Conservation (phyloP, 2,888 invertebrate species). For the Dugesia japonica region DNA sequence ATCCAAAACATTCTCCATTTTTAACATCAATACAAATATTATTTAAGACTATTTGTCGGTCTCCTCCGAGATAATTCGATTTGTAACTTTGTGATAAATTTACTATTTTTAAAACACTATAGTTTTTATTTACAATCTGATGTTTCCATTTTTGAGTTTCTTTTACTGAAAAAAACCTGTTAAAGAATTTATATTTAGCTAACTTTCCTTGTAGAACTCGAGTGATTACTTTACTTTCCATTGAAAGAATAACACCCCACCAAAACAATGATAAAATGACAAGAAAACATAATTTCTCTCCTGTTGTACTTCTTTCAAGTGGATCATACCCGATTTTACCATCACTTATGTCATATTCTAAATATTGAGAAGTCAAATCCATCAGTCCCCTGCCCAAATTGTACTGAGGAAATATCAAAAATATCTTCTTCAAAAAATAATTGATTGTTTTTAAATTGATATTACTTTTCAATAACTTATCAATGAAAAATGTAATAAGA, state of each 20-base stretch:
- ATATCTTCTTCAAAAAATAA: constrained; percentile 58
- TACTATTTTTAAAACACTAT: too few relatives aligned
- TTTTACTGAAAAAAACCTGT: too few relatives aligned
- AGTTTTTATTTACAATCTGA: too few relatives aligned
- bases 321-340: constrained; percentile 38
- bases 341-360: background rate
- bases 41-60: constrained; percentile 39
- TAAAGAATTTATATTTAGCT: too few relatives aligned
- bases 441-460: constrained; percentile 52
- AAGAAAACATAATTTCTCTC: constrained; percentile 58
- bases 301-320: constrained; percentile 55
- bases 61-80: too few relatives aligned
- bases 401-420: constrained; percentile 69
- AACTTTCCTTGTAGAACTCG: too few relatives aligned
- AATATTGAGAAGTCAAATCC: constrained; percentile 51
- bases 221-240: constrained; percentile 45
- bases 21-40: constrained; percentile 42
- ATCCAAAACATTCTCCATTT: constrained; percentile 60
- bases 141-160: too few relatives aligned
- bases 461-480: constrained; percentile 52
- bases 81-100: too few relatives aligned
- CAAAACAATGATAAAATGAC: constrained; percentile 55
- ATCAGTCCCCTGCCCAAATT: constrained; percentile 66
- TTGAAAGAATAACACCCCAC: constrained; percentile 51
- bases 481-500: constrained; percentile 58